Base-by-base conservation (phyloP, 2,113 vertebrate species). In the Mus spicilegus region DNA sequence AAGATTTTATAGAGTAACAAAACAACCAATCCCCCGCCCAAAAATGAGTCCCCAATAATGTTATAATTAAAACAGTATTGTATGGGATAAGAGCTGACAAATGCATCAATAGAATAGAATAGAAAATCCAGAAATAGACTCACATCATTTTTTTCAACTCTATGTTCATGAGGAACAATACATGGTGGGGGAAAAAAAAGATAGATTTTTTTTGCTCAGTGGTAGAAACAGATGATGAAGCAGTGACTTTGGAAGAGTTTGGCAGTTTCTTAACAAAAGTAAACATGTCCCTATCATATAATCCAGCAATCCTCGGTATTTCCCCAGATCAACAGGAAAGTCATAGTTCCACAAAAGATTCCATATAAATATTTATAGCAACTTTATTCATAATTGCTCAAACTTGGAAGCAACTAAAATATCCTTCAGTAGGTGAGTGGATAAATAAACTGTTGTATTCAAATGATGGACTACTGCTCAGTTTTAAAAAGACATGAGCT, bases 341-440 rank as follows among this genome's bases (percentile, higher is more conserved):
- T 26, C 22, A 88, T 39, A 49, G 20, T 88, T 36, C 30, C 86
- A 56, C 86, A 56, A 72, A 39, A 88, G 49, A 22, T 26, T 88
- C 49, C 22, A 39, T 49, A 72, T 56, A 72, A 72, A 88, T 72
- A 72, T 72, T 88, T 72, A 88, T 56, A 88, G 49, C 67, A 88
- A 88, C 49, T 88, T 72, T 88, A 88, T 88, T 72, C 86, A 88
- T 72, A 88, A 72, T 88, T 88, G 51, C 22, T 49, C 7, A 56
- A 56, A 56, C 67, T 56, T 88, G 86, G 49, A 88, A 56, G 49
- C 13, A 72, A 39, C 49, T 26, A 39, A 72, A 12, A 39, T 56
- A 51, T 24, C 13, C 67, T 72, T 72, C 36, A 88, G 67, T n/a
- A 88, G 86, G 69, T 72, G 86, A 88, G 22, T 54, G 22, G 86